Evolutionary conservation across 2,797 vertebrate genomes (phyloP), one percentile per base, ranked within the genome.

Genomic region (Squalus acanthias): DNA sequence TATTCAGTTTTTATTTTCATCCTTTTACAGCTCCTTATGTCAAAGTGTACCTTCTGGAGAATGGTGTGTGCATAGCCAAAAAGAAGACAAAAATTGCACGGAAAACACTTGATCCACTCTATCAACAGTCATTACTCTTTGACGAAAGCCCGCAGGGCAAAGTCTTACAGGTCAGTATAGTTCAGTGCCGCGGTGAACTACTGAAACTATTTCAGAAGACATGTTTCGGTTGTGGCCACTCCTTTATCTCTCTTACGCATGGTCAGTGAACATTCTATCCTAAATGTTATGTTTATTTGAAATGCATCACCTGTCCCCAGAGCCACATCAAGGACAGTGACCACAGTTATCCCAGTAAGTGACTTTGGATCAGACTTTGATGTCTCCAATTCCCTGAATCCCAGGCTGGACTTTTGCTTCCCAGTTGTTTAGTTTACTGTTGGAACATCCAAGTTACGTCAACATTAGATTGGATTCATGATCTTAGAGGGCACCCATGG

Each of bases 71-170:
- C 96, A 98, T 99, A 98, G 99, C 99, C 97, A 99, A 99, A 98
- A 99, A 99, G 98, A 99, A 99, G 98, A 99, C 99, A 96, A 99
- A 99, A 98, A 99, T 99, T 98, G 99, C 99, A 97, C 98, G 99
- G 97, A 99, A 99, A 98, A 99, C 99, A 15, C 99, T 99, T 70
- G 99, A 99, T 98, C 99, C 99, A 94, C 98, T 99, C 96, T 99
- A 99, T 97, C 99, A 99, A 97, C 99, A 99, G 97, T 98, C 98
- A 76, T 97, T 99, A 97, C 98, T 98, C 97, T 99, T 99, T 97
- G 99, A 99, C 89, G 99, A 99, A 97, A 99, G 99, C 97, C 99
- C 99, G 92, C 98, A 99, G 98, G 99, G 99, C 96, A 99, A 99
- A 98, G 99, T 99, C 97, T 98, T 99, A 97, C 99, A 99, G 99